Base-by-base conservation (phyloP, 2,113 vertebrate genomes). In the Gasterosteus nipponicus region DNA sequence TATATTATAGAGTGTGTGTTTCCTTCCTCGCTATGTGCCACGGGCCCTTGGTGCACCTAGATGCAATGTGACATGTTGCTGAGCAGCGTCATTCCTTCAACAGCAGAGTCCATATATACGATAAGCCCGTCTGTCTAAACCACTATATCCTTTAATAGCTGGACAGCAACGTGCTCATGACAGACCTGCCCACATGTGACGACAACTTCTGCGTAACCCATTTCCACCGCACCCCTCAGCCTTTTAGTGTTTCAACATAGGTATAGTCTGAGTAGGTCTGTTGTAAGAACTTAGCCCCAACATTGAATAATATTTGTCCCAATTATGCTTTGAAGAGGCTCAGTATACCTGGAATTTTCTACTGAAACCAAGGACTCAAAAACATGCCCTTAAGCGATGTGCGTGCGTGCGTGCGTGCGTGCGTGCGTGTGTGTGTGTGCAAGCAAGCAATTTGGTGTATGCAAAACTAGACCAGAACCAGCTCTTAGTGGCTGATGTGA, bases 121-220 rank as follows among this genome's bases (percentile, higher is more conserved):
- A 60, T 76, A 71, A 76, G 75, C 68, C 63, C 73, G 69, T 79
- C 78, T 63, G 75, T 72, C 44, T 77, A 70, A 79, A 75, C 72
- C 69, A 64, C 61, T 71, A 35, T 57, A 86, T 79, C 81, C 81
- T 84, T 82, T 84, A 84, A 86, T 84, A 77, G 57, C 39, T 46
- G 49, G 18, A 57, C 35, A 47, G 42, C 33, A 18, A 33, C 41
- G 47, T 47, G 64, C 58, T 49, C 49, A 74, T 39, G 68, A 31
- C 57, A 70, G 44, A 68, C 65, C 10, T 75, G 49, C 64, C 47
- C 73, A n/a, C 9, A 1, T 29, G 8, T 76, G 62, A 60, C 41
- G 35, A 57, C 35, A 62, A 5, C 46, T 58, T 44, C n/a, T 53
- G 44, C 29, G 12, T 59, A 7, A 29, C 54, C 59, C n/a, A 10